Evolutionary conservation across 1,140 invertebrate genomes (phyloP).

Genomic region (Cepaea nemoralis): DNA sequence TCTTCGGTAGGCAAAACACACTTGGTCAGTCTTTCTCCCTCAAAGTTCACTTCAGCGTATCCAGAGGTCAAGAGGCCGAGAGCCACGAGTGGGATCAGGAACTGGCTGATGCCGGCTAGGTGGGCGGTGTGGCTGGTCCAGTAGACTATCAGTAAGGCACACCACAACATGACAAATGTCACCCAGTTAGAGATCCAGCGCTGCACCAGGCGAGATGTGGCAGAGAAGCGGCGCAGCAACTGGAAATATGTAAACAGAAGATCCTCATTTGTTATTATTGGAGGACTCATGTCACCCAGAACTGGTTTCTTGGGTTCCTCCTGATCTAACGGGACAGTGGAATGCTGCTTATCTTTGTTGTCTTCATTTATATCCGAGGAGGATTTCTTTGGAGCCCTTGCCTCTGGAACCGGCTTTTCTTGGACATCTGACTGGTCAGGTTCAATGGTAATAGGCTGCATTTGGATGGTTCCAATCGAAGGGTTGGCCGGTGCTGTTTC

Average conservation of each 20-base stretch:
- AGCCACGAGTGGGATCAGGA: constrained; percentile 66
- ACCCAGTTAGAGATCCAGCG: constrained; percentile 71
- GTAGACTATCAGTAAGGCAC: constrained; percentile 62
- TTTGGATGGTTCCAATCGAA: too few relatives aligned
- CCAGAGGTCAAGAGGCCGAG: constrained; percentile 68
- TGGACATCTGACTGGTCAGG: too few relatives aligned
- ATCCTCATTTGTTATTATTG: constrained; percentile 65
- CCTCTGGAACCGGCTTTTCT: too few relatives aligned
- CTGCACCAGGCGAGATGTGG: constrained; percentile 68
- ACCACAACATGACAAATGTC: constrained; percentile 66
- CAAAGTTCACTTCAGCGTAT: constrained; percentile 71
- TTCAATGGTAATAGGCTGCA: too few relatives aligned
- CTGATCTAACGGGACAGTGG: background rate
- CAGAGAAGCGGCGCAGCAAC: constrained; percentile 67
- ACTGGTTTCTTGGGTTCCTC: background rate
- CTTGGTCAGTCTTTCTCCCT: constrained; percentile 66
- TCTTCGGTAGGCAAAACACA: constrained; percentile 30
- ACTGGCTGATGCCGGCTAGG: constrained; percentile 65
- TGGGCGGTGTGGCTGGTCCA: constrained; percentile 62
- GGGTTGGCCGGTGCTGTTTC: too few relatives aligned
- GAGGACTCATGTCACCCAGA: constrained; percentile 32
- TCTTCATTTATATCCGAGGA: background rate
- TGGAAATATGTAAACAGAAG: constrained; percentile 72
- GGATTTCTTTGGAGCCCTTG: background rate
- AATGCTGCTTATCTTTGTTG: background rate